Conservation (phyloP, 2,797 vertebrate species). For the Dromococcyx pavoninus region DNA sequence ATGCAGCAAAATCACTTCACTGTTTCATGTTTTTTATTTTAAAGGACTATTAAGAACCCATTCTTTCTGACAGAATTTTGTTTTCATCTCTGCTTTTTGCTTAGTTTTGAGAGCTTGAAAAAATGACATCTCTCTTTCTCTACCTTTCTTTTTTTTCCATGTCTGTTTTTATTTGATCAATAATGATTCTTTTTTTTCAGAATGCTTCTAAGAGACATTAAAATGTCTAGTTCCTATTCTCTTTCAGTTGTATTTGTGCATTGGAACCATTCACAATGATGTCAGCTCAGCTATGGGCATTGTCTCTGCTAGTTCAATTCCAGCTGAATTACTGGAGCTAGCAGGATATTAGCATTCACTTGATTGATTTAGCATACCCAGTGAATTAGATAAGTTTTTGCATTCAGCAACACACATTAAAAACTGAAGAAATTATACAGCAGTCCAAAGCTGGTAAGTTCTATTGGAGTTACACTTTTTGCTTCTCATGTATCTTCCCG, state of each 20-base stretch:
- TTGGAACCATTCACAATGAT: not conserved
- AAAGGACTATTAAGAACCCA: slow-evolving; percentile 20
- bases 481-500: slow-evolving; percentile 87
- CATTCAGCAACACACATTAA: slow-evolving; percentile 51
- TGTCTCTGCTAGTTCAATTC: slow-evolving; percentile 41
- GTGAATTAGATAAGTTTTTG: slow-evolving; percentile 49
- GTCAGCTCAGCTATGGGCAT: slow-evolving; percentile 26
- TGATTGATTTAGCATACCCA: slow-evolving; percentile 67
- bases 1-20: not conserved
- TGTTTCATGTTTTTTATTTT: not conserved
- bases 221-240: not conserved
- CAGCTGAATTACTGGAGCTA: slow-evolving; percentile 60
- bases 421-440: slow-evolving; percentile 60
- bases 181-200: not conserved
- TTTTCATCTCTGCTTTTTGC: not conserved
- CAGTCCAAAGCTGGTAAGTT: slow-evolving; percentile 26
- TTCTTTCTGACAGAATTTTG: slow-evolving; percentile 20
- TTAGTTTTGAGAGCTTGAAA: not conserved
- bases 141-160: not conserved
- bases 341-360: slow-evolving; percentile 60
- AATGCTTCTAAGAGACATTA: slow-evolving; percentile 6
- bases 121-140: slow-evolving; percentile 4
- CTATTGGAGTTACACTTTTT: slow-evolving; percentile 13
- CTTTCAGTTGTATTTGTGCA: slow-evolving; percentile 28
- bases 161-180: not conserved